These are phyloP conservation scores for Andricus grossulariae DNA, from an alignment of 1,140 invertebrate genomes.

Conservation along the genomic window DNA sequence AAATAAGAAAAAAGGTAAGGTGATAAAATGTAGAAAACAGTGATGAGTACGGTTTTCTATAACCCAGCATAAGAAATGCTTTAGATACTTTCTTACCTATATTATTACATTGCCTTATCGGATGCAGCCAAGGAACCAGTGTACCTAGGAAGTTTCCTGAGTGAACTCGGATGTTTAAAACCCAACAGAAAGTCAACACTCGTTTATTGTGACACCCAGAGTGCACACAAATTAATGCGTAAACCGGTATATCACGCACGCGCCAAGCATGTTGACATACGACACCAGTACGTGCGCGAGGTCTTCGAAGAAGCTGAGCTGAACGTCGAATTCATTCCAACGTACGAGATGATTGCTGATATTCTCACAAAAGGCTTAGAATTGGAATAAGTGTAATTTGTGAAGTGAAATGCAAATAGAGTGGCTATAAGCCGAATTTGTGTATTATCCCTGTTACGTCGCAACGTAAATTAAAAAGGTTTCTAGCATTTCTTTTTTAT, in stretches of 20 bases:
- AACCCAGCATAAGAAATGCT: too few relatives aligned
- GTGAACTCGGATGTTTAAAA: neutral
- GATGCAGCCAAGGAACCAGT: neutral
- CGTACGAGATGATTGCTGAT: neutral
- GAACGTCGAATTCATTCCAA: neutral
- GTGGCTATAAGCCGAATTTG: too few relatives aligned
- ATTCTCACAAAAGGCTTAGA: neutral
- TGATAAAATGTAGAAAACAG: too few relatives aligned
- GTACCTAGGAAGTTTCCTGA: neutral
- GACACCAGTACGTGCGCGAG: neutral
- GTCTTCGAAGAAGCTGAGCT: neutral
- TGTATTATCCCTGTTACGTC: too few relatives aligned
- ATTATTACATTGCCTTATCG: too few relatives aligned
- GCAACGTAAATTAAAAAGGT: too few relatives aligned
- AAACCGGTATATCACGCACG: neutral
- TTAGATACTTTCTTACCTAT: too few relatives aligned
- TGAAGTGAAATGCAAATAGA: too few relatives aligned
- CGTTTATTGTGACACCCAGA: neutral
- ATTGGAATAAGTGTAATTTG: too few relatives aligned
- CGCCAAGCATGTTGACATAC: neutral
- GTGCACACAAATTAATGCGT: neutral
- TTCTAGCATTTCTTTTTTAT: too few relatives aligned
- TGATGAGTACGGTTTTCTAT: too few relatives aligned
- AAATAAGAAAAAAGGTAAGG: too few relatives aligned
- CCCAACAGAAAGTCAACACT: neutral